Percentiles rank a stretch among this genome's conserved stretches.
Conservation (phyloP, 2,888 invertebrate genomes). For the Cheilosia pagana region DNA sequence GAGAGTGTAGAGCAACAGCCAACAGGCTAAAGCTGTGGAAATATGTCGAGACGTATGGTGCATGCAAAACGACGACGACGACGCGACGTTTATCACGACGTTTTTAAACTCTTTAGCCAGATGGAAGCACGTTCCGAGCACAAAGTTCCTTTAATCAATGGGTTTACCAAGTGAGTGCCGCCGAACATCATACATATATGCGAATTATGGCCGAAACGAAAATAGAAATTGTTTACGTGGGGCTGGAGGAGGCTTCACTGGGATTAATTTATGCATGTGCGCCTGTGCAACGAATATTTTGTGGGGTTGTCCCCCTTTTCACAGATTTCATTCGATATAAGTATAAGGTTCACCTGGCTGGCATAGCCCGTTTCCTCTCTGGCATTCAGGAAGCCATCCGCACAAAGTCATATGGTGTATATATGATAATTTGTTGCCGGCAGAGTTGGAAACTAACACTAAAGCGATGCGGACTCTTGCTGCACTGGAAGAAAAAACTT, state of each 20-base stretch:
- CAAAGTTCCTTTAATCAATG: slow-evolving; percentile 71
- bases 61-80: slow-evolving; percentile 58
- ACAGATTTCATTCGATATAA: slow-evolving; percentile 55
- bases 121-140: slow-evolving; percentile 69
- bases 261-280: slow-evolving; percentile 56
- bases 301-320: slow-evolving; percentile 34
- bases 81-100: slow-evolving; percentile 68
- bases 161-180: slow-evolving; percentile 68
- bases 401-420: slow-evolving; percentile 61
- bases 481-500: slow-evolving; percentile 59
- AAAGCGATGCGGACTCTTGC: slow-evolving; percentile 26
- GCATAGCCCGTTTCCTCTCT: slow-evolving; percentile 13
- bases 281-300: not conserved
- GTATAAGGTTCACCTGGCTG: slow-evolving; percentile 44
- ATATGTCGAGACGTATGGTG: slow-evolving; percentile 37
- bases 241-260: slow-evolving; percentile 23
- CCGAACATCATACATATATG: slow-evolving; percentile 55
- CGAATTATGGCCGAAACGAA: slow-evolving; percentile 52
- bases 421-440: slow-evolving; percentile 64
- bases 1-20: not conserved
- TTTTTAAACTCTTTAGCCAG: slow-evolving; percentile 52
- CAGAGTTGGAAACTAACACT: slow-evolving; percentile 50
- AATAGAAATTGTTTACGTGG: slow-evolving; percentile 59
- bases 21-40: slow-evolving; percentile 10
- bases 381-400: slow-evolving; percentile 66